Conservation (phyloP, 2,797 vertebrate genomes). For the Gymnothorax javanicus region DNA sequence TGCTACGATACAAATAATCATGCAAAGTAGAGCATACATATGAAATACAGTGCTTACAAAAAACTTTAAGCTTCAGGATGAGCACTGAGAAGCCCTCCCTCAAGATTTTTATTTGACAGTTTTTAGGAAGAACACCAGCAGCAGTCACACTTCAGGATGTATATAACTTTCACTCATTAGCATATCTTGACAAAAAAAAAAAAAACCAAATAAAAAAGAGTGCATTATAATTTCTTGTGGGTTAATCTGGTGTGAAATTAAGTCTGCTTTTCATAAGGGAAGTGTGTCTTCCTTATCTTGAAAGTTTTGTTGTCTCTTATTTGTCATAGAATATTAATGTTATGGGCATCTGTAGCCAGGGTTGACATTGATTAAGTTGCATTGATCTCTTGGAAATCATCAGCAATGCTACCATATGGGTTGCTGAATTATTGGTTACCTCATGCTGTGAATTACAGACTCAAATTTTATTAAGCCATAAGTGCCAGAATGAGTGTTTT, state of each 20-base stretch:
- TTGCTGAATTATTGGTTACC: constrained; percentile 46
- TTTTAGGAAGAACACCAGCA: background rate
- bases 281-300: constrained; percentile 36
- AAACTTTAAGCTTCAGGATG: background rate
- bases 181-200: background rate
- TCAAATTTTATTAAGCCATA: constrained; percentile 44
- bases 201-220: background rate
- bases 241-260: constrained; percentile 22
- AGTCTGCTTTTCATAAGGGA: constrained; percentile 12
- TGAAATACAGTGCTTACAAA: background rate
- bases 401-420: constrained; percentile 47
- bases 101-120: background rate
- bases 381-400: constrained; percentile 38
- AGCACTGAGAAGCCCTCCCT: background rate
- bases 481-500: constrained; percentile 37
- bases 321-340: constrained; percentile 46
- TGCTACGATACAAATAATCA: background rate
- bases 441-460: constrained; percentile 47
- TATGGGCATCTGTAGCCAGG: constrained; percentile 37
- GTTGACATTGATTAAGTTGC: constrained; percentile 50
- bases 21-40: background rate
- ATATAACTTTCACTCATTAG: background rate
- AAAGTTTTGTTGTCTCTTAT: constrained; percentile 50
- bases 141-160: background rate
- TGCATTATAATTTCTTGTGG: background rate